Percentiles rank a stretch among this genome's conserved stretches.
phyloP scores from a whole-genome alignment of 2,888 invertebrate genomes.

The Pasiphila rectangulata region DNA sequence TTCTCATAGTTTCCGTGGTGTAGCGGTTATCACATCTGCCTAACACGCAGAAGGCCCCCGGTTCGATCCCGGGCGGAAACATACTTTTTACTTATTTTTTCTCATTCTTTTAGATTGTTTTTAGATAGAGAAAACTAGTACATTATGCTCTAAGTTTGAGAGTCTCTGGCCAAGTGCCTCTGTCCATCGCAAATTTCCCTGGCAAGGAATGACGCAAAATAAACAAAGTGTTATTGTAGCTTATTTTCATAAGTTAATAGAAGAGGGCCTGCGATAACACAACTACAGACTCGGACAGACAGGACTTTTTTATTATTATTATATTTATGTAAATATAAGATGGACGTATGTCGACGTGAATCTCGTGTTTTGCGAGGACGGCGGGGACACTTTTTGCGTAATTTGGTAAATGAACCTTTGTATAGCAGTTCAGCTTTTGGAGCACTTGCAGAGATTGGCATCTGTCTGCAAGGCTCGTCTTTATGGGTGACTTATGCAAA shows the following conservation, averaged over 20 bases:
- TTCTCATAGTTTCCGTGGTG: constrained; percentile 86
- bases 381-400: constrained; percentile 4
- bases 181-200: constrained; percentile 65
- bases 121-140: not conserved
- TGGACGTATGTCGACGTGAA: constrained; percentile 33
- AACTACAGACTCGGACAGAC: constrained; percentile 32
- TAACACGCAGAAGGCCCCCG: constrained; percentile 95
- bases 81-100: constrained; percentile 43
- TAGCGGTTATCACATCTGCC: constrained; percentile 95
- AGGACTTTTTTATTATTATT: constrained; percentile 45
- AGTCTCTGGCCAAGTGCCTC: constrained; percentile 48
- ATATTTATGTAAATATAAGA: constrained; percentile 48
- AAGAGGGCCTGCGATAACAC: constrained; percentile 41
- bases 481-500: constrained; percentile 2
- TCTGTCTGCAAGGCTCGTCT: constrained; percentile 9
- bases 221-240: constrained; percentile 79
- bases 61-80: constrained; percentile 94
- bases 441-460: constrained; percentile 15
- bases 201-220: constrained; percentile 73
- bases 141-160: constrained; percentile 45
- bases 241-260: constrained; percentile 81
- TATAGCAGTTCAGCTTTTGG: constrained; percentile 6
- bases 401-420: constrained; percentile 20
- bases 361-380: constrained; percentile 20
- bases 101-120: not conserved